Conservation (phyloP, 2,113 vertebrate species). For the Elaphurus davidianus region DNA sequence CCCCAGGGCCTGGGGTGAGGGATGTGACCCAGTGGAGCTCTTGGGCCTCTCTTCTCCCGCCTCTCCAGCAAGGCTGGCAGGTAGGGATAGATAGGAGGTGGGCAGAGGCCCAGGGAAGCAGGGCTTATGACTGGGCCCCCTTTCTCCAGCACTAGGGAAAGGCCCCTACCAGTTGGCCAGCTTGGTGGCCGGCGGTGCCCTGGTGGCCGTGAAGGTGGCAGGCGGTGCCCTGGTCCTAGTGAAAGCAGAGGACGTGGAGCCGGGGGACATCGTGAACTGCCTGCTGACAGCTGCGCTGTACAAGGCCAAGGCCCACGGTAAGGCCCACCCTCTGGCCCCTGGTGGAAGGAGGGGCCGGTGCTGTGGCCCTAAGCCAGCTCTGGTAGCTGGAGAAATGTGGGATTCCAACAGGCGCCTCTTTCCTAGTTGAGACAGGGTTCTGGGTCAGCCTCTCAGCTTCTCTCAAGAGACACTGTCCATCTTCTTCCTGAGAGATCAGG, state of each 20-base stretch:
- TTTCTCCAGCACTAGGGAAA: conserved; percentile 90
- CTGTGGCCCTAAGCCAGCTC: neutral
- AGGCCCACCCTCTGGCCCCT: conserved; percentile 44
- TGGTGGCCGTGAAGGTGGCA: conserved; percentile 80
- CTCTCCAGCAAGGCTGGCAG: neutral
- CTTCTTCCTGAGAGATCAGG: neutral
- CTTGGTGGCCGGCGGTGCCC: conserved; percentile 78
- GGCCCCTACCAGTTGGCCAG: conserved; percentile 91
- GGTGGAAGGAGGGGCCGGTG: neutral
- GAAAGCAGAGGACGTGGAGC: conserved; percentile 65
- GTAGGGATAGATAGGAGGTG: too few relatives aligned
- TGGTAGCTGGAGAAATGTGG: neutral
- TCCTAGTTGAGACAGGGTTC: neutral
- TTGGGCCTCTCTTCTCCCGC: neutral
- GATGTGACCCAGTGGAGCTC: neutral
- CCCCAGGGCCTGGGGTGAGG: neutral
- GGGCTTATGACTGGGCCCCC: neutral
- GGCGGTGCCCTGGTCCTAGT: conserved; percentile 81
- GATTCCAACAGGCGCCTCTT: neutral
- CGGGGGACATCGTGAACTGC: conserved; percentile 83
- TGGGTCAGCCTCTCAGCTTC: neutral
- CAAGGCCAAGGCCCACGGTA: conserved; percentile 90
- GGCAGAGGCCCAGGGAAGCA: neutral
- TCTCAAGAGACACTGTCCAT: neutral
- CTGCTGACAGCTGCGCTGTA: conserved; percentile 95